These are phyloP conservation scores for Amblyopsis rosae DNA, from an alignment of 2,113 vertebrate genomes.

Conservation along the genomic window DNA sequence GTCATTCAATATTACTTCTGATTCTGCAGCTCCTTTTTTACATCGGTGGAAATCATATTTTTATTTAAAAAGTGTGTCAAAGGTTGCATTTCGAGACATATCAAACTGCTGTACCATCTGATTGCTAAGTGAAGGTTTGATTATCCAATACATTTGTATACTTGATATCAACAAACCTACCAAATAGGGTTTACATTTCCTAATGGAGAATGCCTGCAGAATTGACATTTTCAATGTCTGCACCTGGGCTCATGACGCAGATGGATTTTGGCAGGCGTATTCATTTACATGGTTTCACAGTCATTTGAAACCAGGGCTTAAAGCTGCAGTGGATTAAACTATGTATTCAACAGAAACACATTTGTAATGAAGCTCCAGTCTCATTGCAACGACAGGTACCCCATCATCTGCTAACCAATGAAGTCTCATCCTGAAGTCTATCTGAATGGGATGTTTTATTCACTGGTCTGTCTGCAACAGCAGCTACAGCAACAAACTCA, in stretches of 20 bases:
- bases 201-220: neutral
- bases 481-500: too few relatives aligned
- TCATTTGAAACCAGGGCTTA: neutral
- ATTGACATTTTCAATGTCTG: neutral
- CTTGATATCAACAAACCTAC: neutral
- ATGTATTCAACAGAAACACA: neutral
- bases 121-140: too few relatives aligned
- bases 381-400: too few relatives aligned
- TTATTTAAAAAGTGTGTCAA: too few relatives aligned
- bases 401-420: too few relatives aligned
- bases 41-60: too few relatives aligned
- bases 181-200: neutral
- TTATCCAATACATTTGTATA: neutral
- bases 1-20: neutral
- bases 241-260: neutral
- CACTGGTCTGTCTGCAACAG: too few relatives aligned
- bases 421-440: too few relatives aligned
- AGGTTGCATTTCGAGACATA: too few relatives aligned
- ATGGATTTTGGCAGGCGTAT: neutral
- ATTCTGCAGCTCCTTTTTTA: neutral
- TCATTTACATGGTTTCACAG: neutral
- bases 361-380: too few relatives aligned
- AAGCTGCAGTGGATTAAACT: neutral
- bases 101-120: too few relatives aligned
- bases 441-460: too few relatives aligned